Base-by-base conservation (phyloP, 1,140 invertebrate species). In the Pogonognathellus flavescens region DNA sequence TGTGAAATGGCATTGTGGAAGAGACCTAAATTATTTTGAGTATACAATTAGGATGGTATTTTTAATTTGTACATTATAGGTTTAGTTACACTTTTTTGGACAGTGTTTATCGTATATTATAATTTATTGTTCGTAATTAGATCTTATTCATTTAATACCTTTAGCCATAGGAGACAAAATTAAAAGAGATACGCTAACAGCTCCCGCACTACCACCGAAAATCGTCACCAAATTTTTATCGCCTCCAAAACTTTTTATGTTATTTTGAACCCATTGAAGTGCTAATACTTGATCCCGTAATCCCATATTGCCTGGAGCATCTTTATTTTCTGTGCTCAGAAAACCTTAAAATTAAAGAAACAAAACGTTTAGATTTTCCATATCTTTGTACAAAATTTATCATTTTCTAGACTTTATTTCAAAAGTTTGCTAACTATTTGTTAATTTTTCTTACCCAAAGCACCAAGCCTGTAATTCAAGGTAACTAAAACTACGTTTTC, bases 1-100 rank as follows among this genome's bases (percentile, higher is more conserved):
- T 87, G 83, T 41, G 80, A 82, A 80, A 89, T 89, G 13, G 86
- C 89, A 16, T 80, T 52, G 50, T 82, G 53, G 80, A 89, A 57
- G 1, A 87, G 72, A 3, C 57, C 60, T 85, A 18, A 41, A 41
- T 41, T 6, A 41, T 41, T 41, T 41, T 41, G 31, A 41, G n/a
- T n/a, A n/a, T n/a, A n/a, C n/a, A n/a, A n/a, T n/a, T n/a, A n/a
- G n/a, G n/a, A n/a, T n/a, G n/a, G n/a, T n/a, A n/a, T n/a, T n/a
- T n/a, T n/a, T n/a, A n/a, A n/a, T n/a, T n/a, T n/a, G n/a, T n/a
- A n/a, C n/a, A n/a, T n/a, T n/a, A n/a, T n/a, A n/a, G n/a, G n/a
- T n/a, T n/a, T n/a, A n/a, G n/a, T n/a, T n/a, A n/a, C n/a, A n/a
- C n/a, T n/a, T n/a, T n/a, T n/a, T n/a, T n/a, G n/a, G n/a, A n/a